Evolutionary conservation across 2,113 vertebrate genomes (phyloP).

Genomic region (Petroica traversi): DNA sequence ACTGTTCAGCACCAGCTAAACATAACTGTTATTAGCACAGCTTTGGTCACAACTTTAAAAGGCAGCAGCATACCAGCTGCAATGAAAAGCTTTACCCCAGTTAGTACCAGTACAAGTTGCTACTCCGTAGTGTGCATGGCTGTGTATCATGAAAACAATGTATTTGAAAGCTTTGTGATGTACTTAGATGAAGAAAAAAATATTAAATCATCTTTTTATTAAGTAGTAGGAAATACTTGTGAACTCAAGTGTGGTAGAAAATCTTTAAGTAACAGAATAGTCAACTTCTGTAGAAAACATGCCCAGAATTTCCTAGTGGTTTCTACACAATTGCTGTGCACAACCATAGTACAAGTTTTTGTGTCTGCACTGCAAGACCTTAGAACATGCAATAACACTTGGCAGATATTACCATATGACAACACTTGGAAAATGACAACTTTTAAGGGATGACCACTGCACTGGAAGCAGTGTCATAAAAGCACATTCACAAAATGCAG

Average conservation of each 20-base stretch:
- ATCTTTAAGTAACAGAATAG: background rate
- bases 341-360: background rate
- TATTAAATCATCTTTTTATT: background rate
- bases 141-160: background rate
- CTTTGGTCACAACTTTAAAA: background rate
- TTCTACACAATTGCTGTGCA: background rate
- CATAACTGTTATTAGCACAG: background rate
- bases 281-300: background rate
- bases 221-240: background rate
- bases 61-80: background rate
- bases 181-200: background rate
- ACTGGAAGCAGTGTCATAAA: background rate
- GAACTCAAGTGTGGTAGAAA: background rate
- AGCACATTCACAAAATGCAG: background rate
- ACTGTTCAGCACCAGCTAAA: background rate
- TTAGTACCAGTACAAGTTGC: background rate
- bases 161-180: background rate
- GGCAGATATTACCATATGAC: background rate
- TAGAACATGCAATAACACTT: background rate
- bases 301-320: background rate
- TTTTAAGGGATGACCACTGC: background rate
- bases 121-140: background rate
- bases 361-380: background rate
- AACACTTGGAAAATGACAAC: background rate
- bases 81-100: background rate